Percentiles rank a stretch among this genome's conserved stretches.
phyloP scores from a whole-genome alignment of 2,113 vertebrate species.

The Cardinalis cardinalis region DNA sequence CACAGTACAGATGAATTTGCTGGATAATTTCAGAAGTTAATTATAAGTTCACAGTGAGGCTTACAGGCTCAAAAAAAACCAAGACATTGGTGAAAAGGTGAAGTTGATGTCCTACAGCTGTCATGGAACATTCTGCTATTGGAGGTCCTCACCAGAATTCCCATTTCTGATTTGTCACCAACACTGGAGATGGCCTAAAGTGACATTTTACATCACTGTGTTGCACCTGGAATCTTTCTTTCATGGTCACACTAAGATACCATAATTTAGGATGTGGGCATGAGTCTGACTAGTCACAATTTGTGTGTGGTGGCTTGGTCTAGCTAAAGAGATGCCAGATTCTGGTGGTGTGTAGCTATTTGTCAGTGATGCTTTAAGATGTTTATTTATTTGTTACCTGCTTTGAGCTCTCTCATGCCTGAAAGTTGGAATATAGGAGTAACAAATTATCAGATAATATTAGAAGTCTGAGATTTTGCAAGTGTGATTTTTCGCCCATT shows the following conservation, averaged over 20 bases:
- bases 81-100: background rate
- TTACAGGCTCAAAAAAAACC: background rate
- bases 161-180: background rate
- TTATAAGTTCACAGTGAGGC: background rate
- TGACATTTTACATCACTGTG: background rate
- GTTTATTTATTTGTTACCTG: background rate
- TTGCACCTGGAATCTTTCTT: background rate
- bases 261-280: fast-evolving
- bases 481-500: background rate
- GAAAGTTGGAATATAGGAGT: background rate
- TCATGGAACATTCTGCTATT: background rate
- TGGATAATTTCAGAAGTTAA: background rate
- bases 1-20: background rate
- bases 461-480: background rate
- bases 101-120: background rate
- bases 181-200: background rate
- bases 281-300: background rate
- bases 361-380: background rate
- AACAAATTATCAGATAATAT: background rate
- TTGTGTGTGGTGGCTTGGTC: background rate
- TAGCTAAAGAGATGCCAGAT: background rate
- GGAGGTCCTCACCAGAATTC: background rate
- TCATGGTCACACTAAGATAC: background rate
- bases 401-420: background rate
- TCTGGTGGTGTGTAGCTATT: background rate